Evolutionary conservation across 2,888 invertebrate genomes (phyloP), one percentile per base, ranked within the genome.

Genomic region (Thera britannica): DNA sequence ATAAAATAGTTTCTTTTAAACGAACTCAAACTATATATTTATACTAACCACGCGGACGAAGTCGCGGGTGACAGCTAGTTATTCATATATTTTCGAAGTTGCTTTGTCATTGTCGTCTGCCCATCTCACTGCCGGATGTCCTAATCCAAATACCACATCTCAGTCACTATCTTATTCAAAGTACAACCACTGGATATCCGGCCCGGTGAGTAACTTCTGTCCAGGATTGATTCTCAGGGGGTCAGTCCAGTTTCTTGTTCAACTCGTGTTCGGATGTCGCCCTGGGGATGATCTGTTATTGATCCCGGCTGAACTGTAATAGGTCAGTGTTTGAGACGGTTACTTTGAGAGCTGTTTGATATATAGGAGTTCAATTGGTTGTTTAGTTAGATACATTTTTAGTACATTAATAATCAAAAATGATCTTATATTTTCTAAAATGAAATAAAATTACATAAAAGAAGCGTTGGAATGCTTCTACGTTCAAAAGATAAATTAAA

Each of bases 401-500:
- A 23, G 23, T 23, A 23, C 23, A 23, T 23, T 23, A 23, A 23
- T 23, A 23, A 23, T 23, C 23, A 23, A 52, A 52, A 34, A 3
- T 8, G 34, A 6, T 2, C 8, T 34, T 3, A 52, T 52, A 34
- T 34, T 34, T 46, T 9, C 44, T 52, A 8, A 52, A 52, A 52
- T 52, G 5, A 52, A 34, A 52, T 7, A 2, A 61, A 60, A 35
- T n/a, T 34, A 44, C 41, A 54, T 23, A 3, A 55, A 55, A 35
- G 55, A 62, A 48, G 41, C 51, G 2, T 7, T n/a, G 51, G 58
- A 49, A 38, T 49, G 61, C 36, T 61, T 66, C 60, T 67, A 71
- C 72, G 72, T 69, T 73, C 72, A 72, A 69, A 72, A 71, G 81
- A 85, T 82, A 85, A 85, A 87, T 86, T 86, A 83, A 87, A 85